Conservation (phyloP, 2,888 invertebrate species). For the Aphodius granarius region DNA sequence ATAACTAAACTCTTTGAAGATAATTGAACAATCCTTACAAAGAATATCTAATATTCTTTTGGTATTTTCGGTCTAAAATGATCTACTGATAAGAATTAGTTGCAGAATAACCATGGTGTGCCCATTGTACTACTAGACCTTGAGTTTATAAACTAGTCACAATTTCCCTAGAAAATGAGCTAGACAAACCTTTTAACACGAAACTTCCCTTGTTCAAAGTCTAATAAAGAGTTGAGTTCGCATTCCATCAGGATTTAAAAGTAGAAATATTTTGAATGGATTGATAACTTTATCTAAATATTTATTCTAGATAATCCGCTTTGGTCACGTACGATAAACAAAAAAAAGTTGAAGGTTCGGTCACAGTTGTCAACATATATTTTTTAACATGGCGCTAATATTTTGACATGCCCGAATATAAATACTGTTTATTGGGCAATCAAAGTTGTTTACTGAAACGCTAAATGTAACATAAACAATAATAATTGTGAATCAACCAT, state of each 20-base stretch:
- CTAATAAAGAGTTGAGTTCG: neutral
- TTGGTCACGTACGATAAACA: neutral
- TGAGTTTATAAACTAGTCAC: too few species aligned
- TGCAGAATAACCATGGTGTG: too few species aligned
- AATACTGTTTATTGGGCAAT: slow-evolving; percentile 22
- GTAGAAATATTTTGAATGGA: neutral
- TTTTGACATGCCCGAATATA: slow-evolving; percentile 23
- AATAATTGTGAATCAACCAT: slow-evolving; percentile 36
- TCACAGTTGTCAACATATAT: slow-evolving; percentile 20
- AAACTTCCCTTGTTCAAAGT: neutral
- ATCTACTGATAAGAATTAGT: too few species aligned
- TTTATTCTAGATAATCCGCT: neutral
- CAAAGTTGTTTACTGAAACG: slow-evolving; percentile 14
- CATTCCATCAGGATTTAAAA: neutral
- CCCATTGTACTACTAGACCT: too few species aligned
- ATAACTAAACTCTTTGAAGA: too few species aligned
- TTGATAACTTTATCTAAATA: neutral
- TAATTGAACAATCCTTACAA: too few species aligned
- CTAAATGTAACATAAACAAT: slow-evolving; percentile 33
- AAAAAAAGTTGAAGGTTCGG: neutral
- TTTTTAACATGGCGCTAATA: slow-evolving; percentile 32
- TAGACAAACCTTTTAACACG: neutral
- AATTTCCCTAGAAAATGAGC: neutral
- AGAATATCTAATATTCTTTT: too few species aligned
- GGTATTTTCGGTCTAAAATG: too few species aligned